Conservation (phyloP, 1,140 invertebrate species). For the Hyles vespertilio region DNA sequence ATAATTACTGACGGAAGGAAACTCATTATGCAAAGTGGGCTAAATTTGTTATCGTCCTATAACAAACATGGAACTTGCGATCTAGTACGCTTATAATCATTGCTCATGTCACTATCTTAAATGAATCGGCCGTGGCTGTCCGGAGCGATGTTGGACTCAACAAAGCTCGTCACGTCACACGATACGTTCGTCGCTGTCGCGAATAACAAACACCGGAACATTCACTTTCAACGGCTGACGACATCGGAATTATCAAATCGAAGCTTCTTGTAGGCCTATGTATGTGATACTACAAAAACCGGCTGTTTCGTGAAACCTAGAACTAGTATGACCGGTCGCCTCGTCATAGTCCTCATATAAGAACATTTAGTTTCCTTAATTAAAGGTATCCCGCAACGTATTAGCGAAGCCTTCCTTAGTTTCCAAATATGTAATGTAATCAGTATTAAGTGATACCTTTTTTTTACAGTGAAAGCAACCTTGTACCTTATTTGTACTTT, state of each 20-base stretch:
- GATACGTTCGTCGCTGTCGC: conserved; percentile 28
- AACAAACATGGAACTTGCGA: too few species aligned
- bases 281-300: background rate
- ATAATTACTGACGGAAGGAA: too few species aligned
- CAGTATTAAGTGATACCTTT: too few species aligned
- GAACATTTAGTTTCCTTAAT: too few species aligned
- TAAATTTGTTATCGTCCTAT: too few species aligned
- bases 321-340: conserved; percentile 1
- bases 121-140: conserved; percentile 16
- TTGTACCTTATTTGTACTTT: background rate
- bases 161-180: conserved; percentile 45
- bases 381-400: too few species aligned
- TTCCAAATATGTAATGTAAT: too few species aligned
- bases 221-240: conserved; percentile 63
- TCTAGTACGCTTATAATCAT: conserved; percentile 10
- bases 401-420: too few species aligned
- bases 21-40: too few species aligned
- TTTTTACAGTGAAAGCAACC: too few species aligned
- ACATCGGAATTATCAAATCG: conserved; percentile 40
- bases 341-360: too few species aligned
- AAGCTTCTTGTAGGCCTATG: background rate
- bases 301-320: background rate
- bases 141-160: conserved; percentile 30
- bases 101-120: conserved; percentile 17
- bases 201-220: conserved; percentile 67